Base-by-base conservation (phyloP, 2,113 vertebrate genomes). In the Prietella phreatophila region DNA sequence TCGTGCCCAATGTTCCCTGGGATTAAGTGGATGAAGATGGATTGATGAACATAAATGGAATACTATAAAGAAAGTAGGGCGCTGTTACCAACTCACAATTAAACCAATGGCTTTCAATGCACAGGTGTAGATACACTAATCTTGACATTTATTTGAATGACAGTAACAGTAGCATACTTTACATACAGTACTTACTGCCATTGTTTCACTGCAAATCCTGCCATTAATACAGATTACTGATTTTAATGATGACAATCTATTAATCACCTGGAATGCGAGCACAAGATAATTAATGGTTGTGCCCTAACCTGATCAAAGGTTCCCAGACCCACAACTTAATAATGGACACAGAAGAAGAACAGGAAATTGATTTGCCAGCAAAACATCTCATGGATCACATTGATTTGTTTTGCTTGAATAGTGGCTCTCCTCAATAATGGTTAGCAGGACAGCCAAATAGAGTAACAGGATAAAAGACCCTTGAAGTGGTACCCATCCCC, bases 351-450 rank as follows among this genome's bases (percentile, higher is more conserved):
- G 27, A 22, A n/a, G 20, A 79, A 50, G 25, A 65, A 65, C 53
- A 27, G 27, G 13, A 17, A 88, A 88, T 88, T 39, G 87, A 88
- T 80, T 84, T 2, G 10, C 33, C 60, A 78, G 82, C 58, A 14
- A 78, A n/a, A 60, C 58, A 50, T n/a, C 71, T 85, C 75, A 80
- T 80, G 73, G 87, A 80, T 85, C 47, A 17, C 82, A 88, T 88
- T 88, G 87, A 88, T 69, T 84, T 85, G 82, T 56, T 85, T 79
- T 80, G 60, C 61, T 39, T 83, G 27, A 53, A 78, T 84, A 58
- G 73, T 67, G 47, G 33, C 30, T 19, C 33, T 53, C 50, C 39
- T 89, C 63, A 87, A 81, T 89, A 60, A 84, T 84, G 63, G 76
- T 84, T 84, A 86, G 85, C 73, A 65, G 60, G 39, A 85, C 61